phyloP scores from a whole-genome alignment of 92 coral and sea anemone genomes.

The Porites evermanni region DNA sequence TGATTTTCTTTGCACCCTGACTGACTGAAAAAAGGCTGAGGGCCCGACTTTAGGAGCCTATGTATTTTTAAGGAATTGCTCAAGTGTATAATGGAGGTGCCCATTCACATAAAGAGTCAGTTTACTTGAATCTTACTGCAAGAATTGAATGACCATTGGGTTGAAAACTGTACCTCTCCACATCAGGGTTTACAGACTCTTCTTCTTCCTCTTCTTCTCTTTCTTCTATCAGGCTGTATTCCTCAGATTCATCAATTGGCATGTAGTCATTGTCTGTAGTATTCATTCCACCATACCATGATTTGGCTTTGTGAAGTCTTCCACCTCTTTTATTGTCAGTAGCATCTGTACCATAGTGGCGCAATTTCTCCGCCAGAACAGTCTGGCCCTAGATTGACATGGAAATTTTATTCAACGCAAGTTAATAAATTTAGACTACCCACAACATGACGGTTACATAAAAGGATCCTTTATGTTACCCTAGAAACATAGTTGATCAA shows the following conservation, averaged over 20 bases:
- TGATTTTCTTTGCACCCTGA: too few species aligned
- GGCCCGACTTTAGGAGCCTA: too few species aligned
- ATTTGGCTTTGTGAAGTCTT: constrained; percentile 82
- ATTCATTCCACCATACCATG: constrained; percentile 96
- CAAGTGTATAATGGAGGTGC: too few species aligned
- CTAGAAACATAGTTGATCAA: too few species aligned
- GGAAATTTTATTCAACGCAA: background rate
- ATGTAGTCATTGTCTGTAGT: constrained; percentile 69
- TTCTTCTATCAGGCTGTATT: constrained; percentile 49
- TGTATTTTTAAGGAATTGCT: too few species aligned
- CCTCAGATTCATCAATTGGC: constrained; percentile 83
- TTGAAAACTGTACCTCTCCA: constrained; percentile 51
- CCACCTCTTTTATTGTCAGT: constrained; percentile 48
- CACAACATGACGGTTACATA: too few species aligned
- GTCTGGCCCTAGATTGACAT: constrained; percentile 69
- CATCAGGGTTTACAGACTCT: constrained; percentile 46
- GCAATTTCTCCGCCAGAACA: constrained; percentile 86
- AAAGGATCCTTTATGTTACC: too few species aligned
- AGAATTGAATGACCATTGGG: too few species aligned
- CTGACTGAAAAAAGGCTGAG: too few species aligned
- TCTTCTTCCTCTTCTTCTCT: constrained; percentile 47
- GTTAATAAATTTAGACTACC: too few species aligned
- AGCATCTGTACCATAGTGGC: constrained; percentile 86
- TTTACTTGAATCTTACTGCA: too few species aligned
- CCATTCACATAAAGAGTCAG: too few species aligned